Evolutionary conservation across 2,113 vertebrate genomes (phyloP).

Genomic region (Pelobates fuscus): DNA sequence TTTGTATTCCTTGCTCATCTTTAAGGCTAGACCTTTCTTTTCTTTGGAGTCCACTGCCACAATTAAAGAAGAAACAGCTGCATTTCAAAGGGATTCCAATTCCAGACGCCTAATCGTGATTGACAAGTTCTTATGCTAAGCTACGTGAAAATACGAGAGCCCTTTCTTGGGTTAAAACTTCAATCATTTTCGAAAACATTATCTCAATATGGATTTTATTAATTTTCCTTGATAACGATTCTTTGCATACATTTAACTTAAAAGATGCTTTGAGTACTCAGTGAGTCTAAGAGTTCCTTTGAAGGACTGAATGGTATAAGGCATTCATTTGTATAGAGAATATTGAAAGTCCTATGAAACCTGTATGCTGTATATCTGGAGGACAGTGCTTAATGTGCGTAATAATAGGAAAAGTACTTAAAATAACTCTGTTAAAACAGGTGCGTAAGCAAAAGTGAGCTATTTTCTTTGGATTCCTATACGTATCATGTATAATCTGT

Average conservation of each 20-base stretch:
- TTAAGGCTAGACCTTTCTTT: slow-evolving; percentile 84
- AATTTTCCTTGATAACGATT: slow-evolving; percentile 84
- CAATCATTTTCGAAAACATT: slow-evolving; percentile 88
- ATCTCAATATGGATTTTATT: slow-evolving; percentile 87
- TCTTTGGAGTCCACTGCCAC: slow-evolving; percentile 77
- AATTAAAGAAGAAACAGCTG: slow-evolving; percentile 88
- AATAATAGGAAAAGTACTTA: no score
- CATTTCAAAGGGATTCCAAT: slow-evolving; percentile 88
- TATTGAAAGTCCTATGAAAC: slow-evolving; percentile 39
- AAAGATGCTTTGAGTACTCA: slow-evolving; percentile 73
- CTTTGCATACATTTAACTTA: slow-evolving; percentile 68
- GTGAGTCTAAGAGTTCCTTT: slow-evolving; percentile 66
- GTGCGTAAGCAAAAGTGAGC: no score
- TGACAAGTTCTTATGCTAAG: slow-evolving; percentile 85
- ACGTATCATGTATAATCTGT: not conserved
- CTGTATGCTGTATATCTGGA: slow-evolving; percentile 7
- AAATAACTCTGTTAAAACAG: no score
- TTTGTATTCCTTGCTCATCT: slow-evolving; percentile 86
- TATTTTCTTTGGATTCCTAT: not conserved
- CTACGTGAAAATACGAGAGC: slow-evolving; percentile 84
- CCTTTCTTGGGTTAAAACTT: slow-evolving; percentile 87
- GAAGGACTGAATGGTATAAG: slow-evolving; percentile 62
- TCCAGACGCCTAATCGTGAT: slow-evolving; percentile 85
- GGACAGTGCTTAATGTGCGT: not conserved
- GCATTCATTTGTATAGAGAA: slow-evolving; percentile 40